phyloP scores from a whole-genome alignment of 2,113 vertebrate genomes.

The Eulemur macaco region DNA sequence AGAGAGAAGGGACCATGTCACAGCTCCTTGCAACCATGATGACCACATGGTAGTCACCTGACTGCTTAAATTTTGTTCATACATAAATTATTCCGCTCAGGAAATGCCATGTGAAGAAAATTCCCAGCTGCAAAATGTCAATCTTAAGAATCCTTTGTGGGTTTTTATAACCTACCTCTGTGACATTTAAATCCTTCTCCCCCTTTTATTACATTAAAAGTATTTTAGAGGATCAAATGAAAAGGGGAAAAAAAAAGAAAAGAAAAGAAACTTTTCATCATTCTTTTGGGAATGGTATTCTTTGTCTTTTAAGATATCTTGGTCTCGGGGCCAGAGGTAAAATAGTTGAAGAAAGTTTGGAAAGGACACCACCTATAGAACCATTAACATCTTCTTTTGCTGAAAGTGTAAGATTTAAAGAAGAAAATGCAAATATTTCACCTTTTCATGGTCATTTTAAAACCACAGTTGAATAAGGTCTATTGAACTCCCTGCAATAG shows the following conservation, averaged over 20 bases:
- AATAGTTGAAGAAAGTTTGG: conserved; percentile 8
- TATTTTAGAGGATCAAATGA: conserved; percentile 46
- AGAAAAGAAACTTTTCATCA: conserved; percentile 12
- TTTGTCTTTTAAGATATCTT: conserved; percentile 18
- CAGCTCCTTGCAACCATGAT: neutral
- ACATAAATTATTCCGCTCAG: neutral
- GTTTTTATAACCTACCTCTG: conserved; percentile 2
- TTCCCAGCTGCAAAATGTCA: neutral
- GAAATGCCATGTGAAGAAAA: neutral
- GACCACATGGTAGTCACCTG: neutral
- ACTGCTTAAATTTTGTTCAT: neutral
- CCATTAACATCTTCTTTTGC: conserved; percentile 48
- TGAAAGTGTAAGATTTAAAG: conserved; percentile 50
- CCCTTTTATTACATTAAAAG: conserved; percentile 45
- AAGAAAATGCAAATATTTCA: conserved; percentile 66
- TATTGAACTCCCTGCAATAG: neutral
- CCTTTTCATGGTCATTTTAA: conserved; percentile 16
- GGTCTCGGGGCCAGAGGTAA: neutral
- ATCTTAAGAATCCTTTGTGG: conserved; percentile 26
- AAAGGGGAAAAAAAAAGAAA: neutral
- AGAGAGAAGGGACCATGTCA: neutral
- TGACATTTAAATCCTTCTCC: conserved; percentile 58
- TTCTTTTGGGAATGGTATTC: conserved; percentile 41
- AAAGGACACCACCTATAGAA: neutral
- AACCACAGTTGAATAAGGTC: neutral